Evolutionary conservation across 2,797 vertebrate species (phyloP).

Genomic region (Tragopan temminckii): DNA sequence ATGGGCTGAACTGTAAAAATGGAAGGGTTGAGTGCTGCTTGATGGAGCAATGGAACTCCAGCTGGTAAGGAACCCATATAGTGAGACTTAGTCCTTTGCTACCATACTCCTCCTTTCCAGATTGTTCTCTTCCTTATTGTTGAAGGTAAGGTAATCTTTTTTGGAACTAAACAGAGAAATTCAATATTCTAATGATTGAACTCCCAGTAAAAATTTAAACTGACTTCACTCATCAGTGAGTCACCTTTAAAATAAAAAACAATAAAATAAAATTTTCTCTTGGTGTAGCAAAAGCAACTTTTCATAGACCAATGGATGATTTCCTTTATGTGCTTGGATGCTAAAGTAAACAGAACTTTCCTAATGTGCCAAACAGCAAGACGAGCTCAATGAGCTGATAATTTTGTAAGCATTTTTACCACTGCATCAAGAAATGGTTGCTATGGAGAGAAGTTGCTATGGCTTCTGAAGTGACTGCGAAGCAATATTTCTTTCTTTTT

Average conservation of each 20-base stretch:
- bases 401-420: background rate
- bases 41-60: rapidly evolving
- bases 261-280: background rate
- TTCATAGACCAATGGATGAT: background rate
- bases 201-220: background rate
- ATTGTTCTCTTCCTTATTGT: background rate
- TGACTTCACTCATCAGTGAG: background rate
- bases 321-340: background rate
- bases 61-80: background rate
- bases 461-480: background rate
- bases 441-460: background rate
- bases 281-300: background rate
- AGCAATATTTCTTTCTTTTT: background rate
- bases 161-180: background rate
- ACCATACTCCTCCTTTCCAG: background rate
- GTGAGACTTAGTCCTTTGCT: rapidly evolving
- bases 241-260: background rate
- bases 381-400: background rate
- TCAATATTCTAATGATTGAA: background rate
- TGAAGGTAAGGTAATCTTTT: background rate
- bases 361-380: background rate
- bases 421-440: background rate
- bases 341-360: background rate
- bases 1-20: background rate
- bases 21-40: background rate